Evolutionary conservation across 2,888 invertebrate genomes (phyloP), one percentile per base, ranked within the genome.

Genomic region (Achlya flavicornis): DNA sequence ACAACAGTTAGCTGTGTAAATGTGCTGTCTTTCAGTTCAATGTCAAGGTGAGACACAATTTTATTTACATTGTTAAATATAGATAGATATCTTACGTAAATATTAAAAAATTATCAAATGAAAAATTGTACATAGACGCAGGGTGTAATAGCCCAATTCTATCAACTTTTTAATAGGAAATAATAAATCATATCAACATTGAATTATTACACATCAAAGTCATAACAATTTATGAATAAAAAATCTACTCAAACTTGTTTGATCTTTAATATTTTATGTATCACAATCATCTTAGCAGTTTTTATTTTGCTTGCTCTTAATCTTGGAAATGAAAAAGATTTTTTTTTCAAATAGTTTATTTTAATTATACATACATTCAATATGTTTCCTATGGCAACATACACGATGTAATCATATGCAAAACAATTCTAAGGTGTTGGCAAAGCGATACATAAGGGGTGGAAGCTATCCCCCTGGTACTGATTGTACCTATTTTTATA

Each of bases 11-110:
- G n/a, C 14, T n/a, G 46, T 46, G 6, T 35, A 61, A 58, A 63
- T 73, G 61, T 62, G 61, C 43, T 64, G 57, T 38, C 33, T 62
- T 66, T 63, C 65, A 66, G 73, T 75, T 81, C 87, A 88, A 88
- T 86, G 87, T 89, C 88, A 90, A 87, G 87, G 88, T 73, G 71
- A 79, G 70, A 74, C 78, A 77, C 78, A 79, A 85, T n/a, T 26
- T 26, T 26, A 26, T 83, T 81, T 84, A 87, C 81, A 71, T 70
- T 69, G 66, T 58, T 66, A 68, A 66, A 85, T 88, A 89, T 89
- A 90, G 84, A 87, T 69, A 5, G 68, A 26, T 26, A 26, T 16
- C 3, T n/a, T 3, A n/a, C 16, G 53, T 53, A 19, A 53, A 53
- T 7, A 53, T 48, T 48, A 19, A 53, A 53, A 53, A 19, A 53